A percentile compares a stretch with the other conserved stretches of the same genome.
phyloP scores from a whole-genome alignment of 2,888 invertebrate genomes.

The Rhorus exstirpatorius region DNA sequence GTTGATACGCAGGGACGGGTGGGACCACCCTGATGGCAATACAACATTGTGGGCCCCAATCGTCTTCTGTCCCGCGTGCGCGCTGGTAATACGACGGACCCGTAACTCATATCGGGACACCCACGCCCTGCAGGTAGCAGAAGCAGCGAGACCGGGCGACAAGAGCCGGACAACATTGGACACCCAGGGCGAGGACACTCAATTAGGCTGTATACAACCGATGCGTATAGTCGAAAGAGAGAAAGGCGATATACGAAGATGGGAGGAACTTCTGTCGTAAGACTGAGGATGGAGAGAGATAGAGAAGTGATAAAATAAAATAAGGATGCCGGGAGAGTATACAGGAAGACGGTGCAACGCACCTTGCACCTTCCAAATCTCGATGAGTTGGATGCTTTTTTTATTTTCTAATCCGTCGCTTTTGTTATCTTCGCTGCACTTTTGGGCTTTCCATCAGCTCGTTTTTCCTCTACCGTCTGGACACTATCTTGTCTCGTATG shows the following conservation, averaged over 20 bases:
- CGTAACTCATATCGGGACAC: constrained; percentile 85
- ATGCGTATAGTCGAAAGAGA: constrained; percentile 42
- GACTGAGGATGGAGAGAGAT: constrained; percentile 21
- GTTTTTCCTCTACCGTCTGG: too few species aligned
- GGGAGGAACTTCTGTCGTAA: constrained; percentile 33
- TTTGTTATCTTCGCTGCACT: constrained; percentile 7
- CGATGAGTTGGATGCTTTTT: background rate
- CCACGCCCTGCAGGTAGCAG: constrained; percentile 84
- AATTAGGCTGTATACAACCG: constrained; percentile 80
- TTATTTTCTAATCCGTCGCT: background rate
- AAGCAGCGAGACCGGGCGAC: constrained; percentile 76
- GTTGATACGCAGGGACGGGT: constrained; percentile 67
- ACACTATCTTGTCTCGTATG: too few species aligned
- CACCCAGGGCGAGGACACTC: constrained; percentile 86
- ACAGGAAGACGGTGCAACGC: constrained; percentile 46
- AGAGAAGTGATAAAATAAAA: constrained; percentile 24
- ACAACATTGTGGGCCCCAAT: constrained; percentile 66
- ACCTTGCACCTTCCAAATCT: constrained; percentile 52
- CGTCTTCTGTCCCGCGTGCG: constrained; percentile 75
- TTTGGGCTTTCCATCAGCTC: background rate
- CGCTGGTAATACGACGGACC: constrained; percentile 84
- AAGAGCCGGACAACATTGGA: constrained; percentile 84
- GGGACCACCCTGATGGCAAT: constrained; percentile 60
- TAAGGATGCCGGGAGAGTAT: constrained; percentile 11
- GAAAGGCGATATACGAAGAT: constrained; percentile 21